phyloP scores from a whole-genome alignment of 2,113 vertebrate species.

The Gorsachius goisagi region DNA sequence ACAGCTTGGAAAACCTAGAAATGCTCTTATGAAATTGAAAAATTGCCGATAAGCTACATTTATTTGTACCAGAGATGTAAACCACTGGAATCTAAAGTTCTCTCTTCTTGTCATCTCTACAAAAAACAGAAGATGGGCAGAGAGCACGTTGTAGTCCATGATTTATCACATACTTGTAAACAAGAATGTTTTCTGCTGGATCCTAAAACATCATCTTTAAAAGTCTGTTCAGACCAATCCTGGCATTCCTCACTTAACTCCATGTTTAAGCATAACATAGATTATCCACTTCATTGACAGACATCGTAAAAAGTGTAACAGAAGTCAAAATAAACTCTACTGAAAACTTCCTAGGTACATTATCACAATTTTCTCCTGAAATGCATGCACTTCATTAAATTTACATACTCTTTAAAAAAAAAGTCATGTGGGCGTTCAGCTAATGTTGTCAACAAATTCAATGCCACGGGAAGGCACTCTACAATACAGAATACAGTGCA shows the following conservation, averaged over 20 bases:
- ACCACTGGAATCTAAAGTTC: background rate
- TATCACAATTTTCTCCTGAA: background rate
- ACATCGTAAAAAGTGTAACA: background rate
- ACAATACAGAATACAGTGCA: background rate
- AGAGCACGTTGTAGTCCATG: too few relatives aligned
- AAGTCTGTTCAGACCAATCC: background rate
- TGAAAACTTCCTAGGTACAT: background rate
- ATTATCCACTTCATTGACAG: background rate
- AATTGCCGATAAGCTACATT: background rate
- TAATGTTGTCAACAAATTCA: background rate
- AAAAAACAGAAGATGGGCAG: too few relatives aligned
- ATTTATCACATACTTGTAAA: background rate
- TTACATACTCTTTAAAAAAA: background rate
- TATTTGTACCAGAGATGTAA: background rate
- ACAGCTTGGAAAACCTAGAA: background rate
- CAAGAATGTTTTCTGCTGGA: background rate
- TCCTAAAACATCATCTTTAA: background rate
- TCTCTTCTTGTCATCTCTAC: background rate
- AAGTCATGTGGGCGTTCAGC: background rate
- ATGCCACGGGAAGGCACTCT: background rate
- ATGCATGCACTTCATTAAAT: background rate
- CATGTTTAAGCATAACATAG: background rate
- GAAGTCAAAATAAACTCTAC: background rate
- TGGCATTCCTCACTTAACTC: background rate
- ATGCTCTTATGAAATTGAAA: background rate